These are phyloP conservation scores for Diplazon laetatorius DNA, from an alignment of 2,888 invertebrate species.

Conservation along the genomic window DNA sequence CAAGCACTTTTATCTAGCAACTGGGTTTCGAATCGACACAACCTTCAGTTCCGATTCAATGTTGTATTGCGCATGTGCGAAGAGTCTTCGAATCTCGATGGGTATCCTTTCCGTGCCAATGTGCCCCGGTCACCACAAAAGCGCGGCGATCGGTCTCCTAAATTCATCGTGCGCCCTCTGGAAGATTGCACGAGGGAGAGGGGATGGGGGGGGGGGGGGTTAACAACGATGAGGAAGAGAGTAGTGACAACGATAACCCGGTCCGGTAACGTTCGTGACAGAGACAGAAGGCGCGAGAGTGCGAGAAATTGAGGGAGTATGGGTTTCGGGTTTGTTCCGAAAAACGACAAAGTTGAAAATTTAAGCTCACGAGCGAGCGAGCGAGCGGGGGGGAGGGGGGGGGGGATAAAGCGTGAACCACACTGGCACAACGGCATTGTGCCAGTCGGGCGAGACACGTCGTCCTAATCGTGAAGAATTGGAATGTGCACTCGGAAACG, in stretches of 20 bases:
- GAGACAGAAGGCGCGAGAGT: constrained; percentile 4
- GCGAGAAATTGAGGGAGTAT: neutral
- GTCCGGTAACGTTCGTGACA: constrained; percentile 27
- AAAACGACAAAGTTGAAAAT: constrained; percentile 62
- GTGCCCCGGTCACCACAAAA: no score
- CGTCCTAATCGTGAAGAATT: constrained; percentile 57
- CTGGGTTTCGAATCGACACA: no score
- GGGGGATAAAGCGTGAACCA: no score
- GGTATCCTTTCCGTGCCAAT: no score
- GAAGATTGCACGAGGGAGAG: no score
- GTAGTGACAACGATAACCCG: constrained; percentile 39
- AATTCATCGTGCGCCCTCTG: no score
- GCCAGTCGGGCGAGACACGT: constrained; percentile 29
- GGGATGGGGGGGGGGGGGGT: neutral
- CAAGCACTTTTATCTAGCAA: no score
- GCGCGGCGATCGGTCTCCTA: no score
- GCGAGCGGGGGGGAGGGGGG: neutral
- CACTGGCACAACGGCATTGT: no score
- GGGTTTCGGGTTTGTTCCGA: constrained; percentile 50
- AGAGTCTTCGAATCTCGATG: no score
- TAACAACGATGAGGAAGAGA: constrained; percentile 41
- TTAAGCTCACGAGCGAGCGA: constrained; percentile 38
- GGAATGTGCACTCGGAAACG: constrained; percentile 54
- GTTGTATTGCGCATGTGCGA: no score
- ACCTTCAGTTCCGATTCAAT: no score